Base-by-base conservation (phyloP, 2,797 vertebrate species). In the Leptodactylus fallax region DNA sequence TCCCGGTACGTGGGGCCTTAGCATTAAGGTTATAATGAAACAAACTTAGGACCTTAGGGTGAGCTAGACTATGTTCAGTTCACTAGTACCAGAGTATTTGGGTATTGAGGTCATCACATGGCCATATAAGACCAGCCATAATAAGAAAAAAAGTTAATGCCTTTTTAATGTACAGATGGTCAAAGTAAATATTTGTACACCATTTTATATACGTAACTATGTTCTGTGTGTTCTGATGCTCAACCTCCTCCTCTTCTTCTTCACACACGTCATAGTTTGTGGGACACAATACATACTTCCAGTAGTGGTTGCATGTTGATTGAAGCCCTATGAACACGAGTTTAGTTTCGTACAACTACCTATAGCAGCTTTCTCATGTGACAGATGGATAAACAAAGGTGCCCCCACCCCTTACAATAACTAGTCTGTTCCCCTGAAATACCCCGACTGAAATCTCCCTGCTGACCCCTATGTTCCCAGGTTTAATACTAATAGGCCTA, bases 401-500 rank as follows among this genome's bases (percentile, higher is more conserved):
- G 65, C 53, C 74, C 87, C 63, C 79, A 77, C 36, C 69, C 84
- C 88, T 63, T 83, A 89, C 84, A 89, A 89, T 89, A 89, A 86
- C 79, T 82, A n/a, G 84, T 86, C 85, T 89, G 85, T 89, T 86
- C 69, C 85, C 55, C 71, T 89, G 61, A 88, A 67, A 85, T 53
- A 86, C 79, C 83, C 87, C 51, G n/a, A 60, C 87, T 82, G 69
- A 85, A 88, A 81, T 88, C 55, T 85, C 79, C 67, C 56, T 45
- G 60, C 61, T 89, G 85, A 89, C 88, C 85, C 84, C 71, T 83
- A 19, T 67, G 85, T 71, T 86, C 88, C 60, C 72, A 49, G 79
- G 61, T 86, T 86, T 86, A 89, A 89, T 89, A 89, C 84, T 89
- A 89, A 89, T 89, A 89, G 85, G 80, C 63, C 88, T 67, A 89